Evolutionary conservation across 30 jellyfish, hydroid and myxozoan genomes (phyloP), one percentile per base, ranked within the genome.

Genomic region (Turritopsis dohrnii): DNA sequence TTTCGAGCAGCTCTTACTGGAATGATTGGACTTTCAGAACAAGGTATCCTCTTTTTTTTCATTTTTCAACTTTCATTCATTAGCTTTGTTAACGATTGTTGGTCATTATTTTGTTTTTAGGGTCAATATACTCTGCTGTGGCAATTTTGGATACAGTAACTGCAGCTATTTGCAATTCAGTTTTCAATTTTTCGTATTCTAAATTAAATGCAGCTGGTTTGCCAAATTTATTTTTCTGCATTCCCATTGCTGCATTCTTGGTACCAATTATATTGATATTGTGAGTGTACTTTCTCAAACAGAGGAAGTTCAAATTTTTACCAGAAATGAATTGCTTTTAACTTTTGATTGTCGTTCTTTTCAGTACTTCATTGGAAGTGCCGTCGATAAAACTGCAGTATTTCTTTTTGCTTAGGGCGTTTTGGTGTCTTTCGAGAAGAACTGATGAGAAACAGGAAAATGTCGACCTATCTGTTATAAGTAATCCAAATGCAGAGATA

Each of bases 51-150:
- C 5, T 41, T 41, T 41, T 41, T 41, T 41, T 41, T 41, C 60
- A 41, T n/a, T n/a, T n/a, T n/a, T n/a, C n/a, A n/a, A n/a, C n/a
- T n/a, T n/a, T n/a, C n/a, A n/a, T n/a, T n/a, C n/a, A n/a, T n/a
- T n/a, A n/a, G n/a, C n/a, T n/a, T n/a, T n/a, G n/a, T n/a, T 13
- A 41, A 41, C 5, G 13, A 41, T n/a, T 41, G 60, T n/a, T n/a
- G n/a, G n/a, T n/a, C n/a, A n/a, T n/a, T 41, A 41, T 41, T 41
- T 41, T 13, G 5, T 41, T 41, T 76, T 16, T 76, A 89, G 96
- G 96, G 0, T 84, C 91, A 1, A 83, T 89, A 29, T 89, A 84
- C 71, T 89, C 96, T 21, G 91, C 80, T 76, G 90, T 84, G 74
- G 26, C 96, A 7, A 74, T 94, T 1, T 52, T 89, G n/a, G 96